Conservation (phyloP, 2,888 invertebrate species). For the Drymonia ruficornis region DNA sequence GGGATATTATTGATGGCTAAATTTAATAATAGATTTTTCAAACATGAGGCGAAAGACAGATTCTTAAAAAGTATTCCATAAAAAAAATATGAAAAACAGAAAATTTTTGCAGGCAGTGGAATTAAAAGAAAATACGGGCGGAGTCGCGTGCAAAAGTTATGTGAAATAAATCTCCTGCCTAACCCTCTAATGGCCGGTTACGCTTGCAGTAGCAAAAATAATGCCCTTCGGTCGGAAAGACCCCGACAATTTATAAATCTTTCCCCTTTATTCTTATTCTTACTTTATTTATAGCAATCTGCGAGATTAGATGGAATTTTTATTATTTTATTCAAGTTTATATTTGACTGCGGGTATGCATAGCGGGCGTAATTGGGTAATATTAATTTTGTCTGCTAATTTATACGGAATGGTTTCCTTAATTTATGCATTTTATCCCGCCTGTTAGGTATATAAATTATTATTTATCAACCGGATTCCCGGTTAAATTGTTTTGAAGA, state of each 20-base stretch:
- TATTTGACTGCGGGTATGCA: not conserved
- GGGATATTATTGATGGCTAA: too few relatives aligned
- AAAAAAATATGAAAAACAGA: too few relatives aligned
- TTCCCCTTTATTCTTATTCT: slow-evolving; percentile 24
- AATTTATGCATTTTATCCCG: too few relatives aligned
- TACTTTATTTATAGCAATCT: slow-evolving; percentile 51
- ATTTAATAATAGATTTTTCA: too few relatives aligned
- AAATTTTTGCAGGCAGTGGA: too few relatives aligned
- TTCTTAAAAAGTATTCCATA: too few relatives aligned
- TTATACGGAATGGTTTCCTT: not conserved
- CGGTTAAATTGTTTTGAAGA: too few relatives aligned
- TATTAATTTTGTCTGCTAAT: not conserved
- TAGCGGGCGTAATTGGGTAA: not conserved
- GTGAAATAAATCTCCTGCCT: slow-evolving; percentile 32
- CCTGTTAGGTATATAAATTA: too few relatives aligned
- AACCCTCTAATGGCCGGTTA: slow-evolving; percentile 68
- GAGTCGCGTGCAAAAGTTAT: not conserved
- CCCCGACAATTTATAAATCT: slow-evolving; percentile 63
- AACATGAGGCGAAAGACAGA: too few relatives aligned
- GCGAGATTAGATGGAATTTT: slow-evolving; percentile 41
- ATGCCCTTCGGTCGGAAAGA: slow-evolving; percentile 40
- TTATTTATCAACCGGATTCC: too few relatives aligned
- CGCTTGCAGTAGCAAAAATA: slow-evolving; percentile 71
- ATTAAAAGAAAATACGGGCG: too few relatives aligned
- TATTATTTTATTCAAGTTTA: slow-evolving; percentile 10